Conservation (phyloP, 2,113 vertebrate species). For the Lampris incognitus region DNA sequence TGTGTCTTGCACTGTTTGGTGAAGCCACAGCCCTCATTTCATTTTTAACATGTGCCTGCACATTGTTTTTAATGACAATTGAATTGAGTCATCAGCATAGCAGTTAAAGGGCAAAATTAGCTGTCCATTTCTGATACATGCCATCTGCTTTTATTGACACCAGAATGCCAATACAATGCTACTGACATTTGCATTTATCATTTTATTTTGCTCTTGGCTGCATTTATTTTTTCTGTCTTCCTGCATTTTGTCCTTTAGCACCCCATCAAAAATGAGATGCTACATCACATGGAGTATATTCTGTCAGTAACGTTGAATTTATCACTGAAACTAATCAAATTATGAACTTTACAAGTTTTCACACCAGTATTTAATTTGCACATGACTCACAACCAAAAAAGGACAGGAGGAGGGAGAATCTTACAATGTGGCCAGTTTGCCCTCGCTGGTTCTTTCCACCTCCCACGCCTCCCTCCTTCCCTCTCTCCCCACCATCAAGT, state of each 20-base stretch:
- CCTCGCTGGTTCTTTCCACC: constrained; percentile 53
- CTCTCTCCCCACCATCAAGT: constrained; percentile 37
- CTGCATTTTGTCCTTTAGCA: too few species aligned
- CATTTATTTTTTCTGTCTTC: too few species aligned
- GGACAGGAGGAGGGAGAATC: constrained; percentile 3
- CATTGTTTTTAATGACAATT: too few species aligned
- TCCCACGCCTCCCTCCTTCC: constrained; percentile 20
- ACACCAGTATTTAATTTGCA: not conserved
- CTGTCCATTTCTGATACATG: not conserved
- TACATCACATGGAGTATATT: too few species aligned
- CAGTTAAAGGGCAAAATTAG: not conserved
- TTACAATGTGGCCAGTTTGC: constrained; percentile 43
- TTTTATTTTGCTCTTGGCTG: too few species aligned
- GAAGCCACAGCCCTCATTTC: too few species aligned
- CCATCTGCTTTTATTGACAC: not conserved
- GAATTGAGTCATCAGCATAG: too few species aligned
- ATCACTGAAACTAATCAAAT: not conserved
- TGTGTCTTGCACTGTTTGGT: too few species aligned
- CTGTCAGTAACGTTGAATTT: not conserved
- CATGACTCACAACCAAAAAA: constrained; percentile 5
- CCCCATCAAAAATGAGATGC: too few species aligned
- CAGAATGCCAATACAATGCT: too few species aligned
- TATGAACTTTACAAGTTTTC: not conserved
- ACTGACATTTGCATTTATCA: too few species aligned
- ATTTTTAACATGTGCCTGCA: too few species aligned